Base-by-base conservation (phyloP, 2,113 vertebrate genomes). In the Microcebus ravelobensis region DNA sequence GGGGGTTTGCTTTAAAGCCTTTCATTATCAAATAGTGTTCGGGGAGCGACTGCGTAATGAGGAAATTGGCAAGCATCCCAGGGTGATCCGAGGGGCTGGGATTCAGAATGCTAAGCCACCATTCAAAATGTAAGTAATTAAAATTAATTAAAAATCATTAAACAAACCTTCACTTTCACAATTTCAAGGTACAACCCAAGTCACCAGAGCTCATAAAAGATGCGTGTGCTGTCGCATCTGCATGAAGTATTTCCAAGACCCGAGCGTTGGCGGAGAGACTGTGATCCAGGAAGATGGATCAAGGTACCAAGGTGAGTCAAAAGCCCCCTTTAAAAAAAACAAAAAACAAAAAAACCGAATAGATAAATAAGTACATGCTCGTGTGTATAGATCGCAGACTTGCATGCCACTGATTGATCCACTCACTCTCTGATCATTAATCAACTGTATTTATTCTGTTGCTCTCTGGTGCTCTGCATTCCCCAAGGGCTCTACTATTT, bases 91-190 rank as follows among this genome's bases (percentile, higher is more conserved):
- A 98, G 82, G 93, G 96, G 93, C 93, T 98, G 97, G 89, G 96
- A 97, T 95, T 96, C 97, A 96, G 87, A 65, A 97, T 95, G 96
- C 96, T 97, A 98, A 98, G 95, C 96, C 88, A 95, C 95, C 4
- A 74, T 97, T 98, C 94, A 96, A 97, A 97, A 97, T 36, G 52
- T 95, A 98, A 98, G 94, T 97, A 98, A 98, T 98, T 98, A 98
- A 97, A 98, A 98, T 98, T 98, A 98, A 98, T 98, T 98, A 98
- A 98, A 98, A 98, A 97, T 96, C 98, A 97, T 97, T 95, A 98
- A 97, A 90, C 91, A 96, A 97, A 97, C 87, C 97, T 95, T 97
- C 48, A 2, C 42, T 96, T 96, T 95, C 91, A 77, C 87, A 31
- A 29, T 82, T 97, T 83, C 90, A 87, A 96, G n/a, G 70, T 97